Evolutionary conservation across 2,888 invertebrate genomes (phyloP), one percentile per base, ranked within the genome.

Genomic region (Suillia variegata): DNA sequence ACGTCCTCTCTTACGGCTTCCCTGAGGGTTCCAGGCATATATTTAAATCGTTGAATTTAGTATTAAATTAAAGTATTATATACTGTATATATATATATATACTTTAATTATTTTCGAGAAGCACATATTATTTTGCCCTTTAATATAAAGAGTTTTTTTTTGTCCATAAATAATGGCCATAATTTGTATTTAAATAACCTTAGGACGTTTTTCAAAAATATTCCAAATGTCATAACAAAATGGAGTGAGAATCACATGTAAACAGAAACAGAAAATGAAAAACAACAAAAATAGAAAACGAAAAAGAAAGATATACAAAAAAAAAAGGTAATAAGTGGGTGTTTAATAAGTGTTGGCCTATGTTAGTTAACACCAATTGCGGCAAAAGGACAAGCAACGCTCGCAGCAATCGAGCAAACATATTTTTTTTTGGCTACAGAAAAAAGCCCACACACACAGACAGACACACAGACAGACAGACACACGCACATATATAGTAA

Each of bases 271-370:
- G 45, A 54, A 47, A 15, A 54, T n/a, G n/a, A 15, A 24, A 8
- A 18, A 15, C 24, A 54, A 42, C n/a, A 42, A 24, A 47, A 54
- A 54, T 33, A 54, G 54, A 47, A 77, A n/a, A n/a, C n/a, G n/a
- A n/a, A n/a, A n/a, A n/a, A n/a, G n/a, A n/a, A n/a, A n/a, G n/a
- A n/a, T n/a, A n/a, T n/a, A n/a, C n/a, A n/a, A 75, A 77, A 75
- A 74, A 77, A 77, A 74, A 70, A 75, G 74, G 75, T 77, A 76
- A 76, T 77, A 77, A 77, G 77, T 78, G 76, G 74, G 77, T 77
- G 77, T 77, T 77, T 78, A 77, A 75, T 75, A 77, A 77, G 76
- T 66, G n/a, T n/a, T n/a, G n/a, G 26, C 70, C 70, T 21, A 21
- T 42, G 58, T 53, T 22, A 49, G 58, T 58, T 58, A 58, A 59